Percentiles rank a stretch among this genome's conserved stretches.
These are phyloP conservation scores for Anagyrus pseudococci DNA, from an alignment of 2,888 invertebrate species.

Conservation along the genomic window DNA sequence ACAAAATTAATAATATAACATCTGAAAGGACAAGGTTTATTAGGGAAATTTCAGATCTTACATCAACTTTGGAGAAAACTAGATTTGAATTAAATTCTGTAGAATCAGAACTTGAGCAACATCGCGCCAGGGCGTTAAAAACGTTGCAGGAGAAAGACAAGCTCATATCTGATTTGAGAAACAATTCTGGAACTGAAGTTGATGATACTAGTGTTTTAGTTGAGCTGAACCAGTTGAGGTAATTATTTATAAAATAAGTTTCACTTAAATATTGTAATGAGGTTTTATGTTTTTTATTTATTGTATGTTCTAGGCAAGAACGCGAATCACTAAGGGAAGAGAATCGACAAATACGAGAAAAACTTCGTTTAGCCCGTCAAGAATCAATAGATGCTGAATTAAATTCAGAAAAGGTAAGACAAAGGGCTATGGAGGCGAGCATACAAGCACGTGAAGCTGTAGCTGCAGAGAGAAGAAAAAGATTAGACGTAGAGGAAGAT, in stretches of 20 bases:
- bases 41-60: slow-evolving; percentile 59
- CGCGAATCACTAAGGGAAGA: slow-evolving; percentile 68
- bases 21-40: slow-evolving; percentile 62
- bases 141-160: slow-evolving; percentile 81
- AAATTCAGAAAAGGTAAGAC: slow-evolving; percentile 59
- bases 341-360: slow-evolving; percentile 63
- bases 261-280: too few species aligned
- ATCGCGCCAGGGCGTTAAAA: slow-evolving; percentile 79
- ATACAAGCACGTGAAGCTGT: slow-evolving; percentile 57
- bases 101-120: slow-evolving; percentile 72
- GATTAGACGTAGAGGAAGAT: slow-evolving; percentile 63
- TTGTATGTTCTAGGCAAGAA: slow-evolving; percentile 61
- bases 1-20: slow-evolving; percentile 63
- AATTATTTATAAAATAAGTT: slow-evolving; percentile 40
- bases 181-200: slow-evolving; percentile 44
- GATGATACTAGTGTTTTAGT: slow-evolving; percentile 64
- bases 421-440: slow-evolving; percentile 60
- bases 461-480: slow-evolving; percentile 58
- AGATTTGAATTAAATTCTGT: slow-evolving; percentile 53
- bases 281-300: slow-evolving; percentile 41
- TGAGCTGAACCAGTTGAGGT: slow-evolving; percentile 70
- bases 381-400: slow-evolving; percentile 60
- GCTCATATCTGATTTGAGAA: slow-evolving; percentile 70
- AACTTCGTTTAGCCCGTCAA: slow-evolving; percentile 59
- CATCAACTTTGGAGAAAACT: slow-evolving; percentile 54